Evolutionary conservation across 2,888 invertebrate genomes (phyloP).

Genomic region (Lucinisca nassula): DNA sequence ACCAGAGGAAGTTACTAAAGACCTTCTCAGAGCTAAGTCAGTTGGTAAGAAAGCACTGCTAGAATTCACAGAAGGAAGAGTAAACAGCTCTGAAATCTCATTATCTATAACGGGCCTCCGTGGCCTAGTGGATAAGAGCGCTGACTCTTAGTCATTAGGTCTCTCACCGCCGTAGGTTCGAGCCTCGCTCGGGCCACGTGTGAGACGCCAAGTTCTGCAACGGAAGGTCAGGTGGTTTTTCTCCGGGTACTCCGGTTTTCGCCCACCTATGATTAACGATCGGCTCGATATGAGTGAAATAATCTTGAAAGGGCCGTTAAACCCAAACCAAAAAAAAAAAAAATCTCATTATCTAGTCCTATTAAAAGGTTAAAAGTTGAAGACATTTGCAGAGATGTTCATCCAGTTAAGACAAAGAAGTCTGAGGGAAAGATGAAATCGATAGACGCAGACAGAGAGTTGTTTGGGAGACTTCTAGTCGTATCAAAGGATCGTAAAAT

Average conservation of each 20-base stretch:
- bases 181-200: too few species aligned
- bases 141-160: neutral
- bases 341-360: too few species aligned
- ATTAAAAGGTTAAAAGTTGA: neutral
- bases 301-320: too few species aligned
- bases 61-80: neutral
- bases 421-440: neutral
- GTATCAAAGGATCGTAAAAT: neutral
- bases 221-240: too few species aligned
- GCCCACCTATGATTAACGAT: too few species aligned
- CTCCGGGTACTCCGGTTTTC: too few species aligned
- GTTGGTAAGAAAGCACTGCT: neutral
- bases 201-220: too few species aligned
- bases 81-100: neutral
- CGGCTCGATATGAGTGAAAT: too few species aligned
- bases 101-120: too few species aligned
- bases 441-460: neutral
- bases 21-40: neutral
- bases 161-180: neutral
- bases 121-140: too few species aligned
- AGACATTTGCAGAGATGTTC: neutral
- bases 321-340: too few species aligned
- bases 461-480: neutral
- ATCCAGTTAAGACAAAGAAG: neutral
- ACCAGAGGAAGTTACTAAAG: neutral